Base-by-base conservation (phyloP, 53 echinoderm and acorn worm genomes). In the Holothuria leucospilota region DNA sequence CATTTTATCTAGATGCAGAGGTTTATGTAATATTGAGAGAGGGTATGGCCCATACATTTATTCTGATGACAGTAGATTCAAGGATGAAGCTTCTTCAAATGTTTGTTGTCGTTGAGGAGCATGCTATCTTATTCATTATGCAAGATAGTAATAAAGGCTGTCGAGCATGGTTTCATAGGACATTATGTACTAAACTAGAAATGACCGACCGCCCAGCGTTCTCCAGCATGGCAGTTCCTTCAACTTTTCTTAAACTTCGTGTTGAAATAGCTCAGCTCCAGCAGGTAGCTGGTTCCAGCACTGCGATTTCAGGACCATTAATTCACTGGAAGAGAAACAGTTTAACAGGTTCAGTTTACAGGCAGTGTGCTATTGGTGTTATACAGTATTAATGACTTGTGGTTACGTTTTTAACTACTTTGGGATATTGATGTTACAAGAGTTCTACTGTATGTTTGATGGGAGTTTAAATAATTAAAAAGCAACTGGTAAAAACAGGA, bases 201-300 rank as follows among this genome's bases (percentile, higher is more conserved):
- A 62, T 89, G 72, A 39, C 89, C 83, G 65, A 42, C n/a, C n/a
- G n/a, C 84, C 41, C 84, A 89, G 61, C 82, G 89, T 23, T 63
- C 61, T 83, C 72, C 89, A 27, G 89, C 63, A 28, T 84, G 84
- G 84, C 74, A 89, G 59, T 59, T 84, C 72, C 84, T 89, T 24
- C 85, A 84, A 39, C 84, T 84, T 84, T 16, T 89, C 23, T 69
- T 7, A 40, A 40, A 40, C 4, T 40, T 40, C n/a, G n/a, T n/a
- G n/a, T n/a, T n/a, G n/a, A n/a, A n/a, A 7, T 40, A 40, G 40
- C 40, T 40, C 40, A 5, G 7, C 7, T 40, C 40, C 40, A 40
- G 40, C 40, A 5, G 40, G 7, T 4, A 40, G 40, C 40, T 40
- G 40, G 40, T 40, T 40, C 40, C 40, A 40, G 40, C 40, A 40